These are phyloP conservation scores for Silurus meridionalis DNA, from an alignment of 2,113 vertebrate genomes.

Conservation along the genomic window DNA sequence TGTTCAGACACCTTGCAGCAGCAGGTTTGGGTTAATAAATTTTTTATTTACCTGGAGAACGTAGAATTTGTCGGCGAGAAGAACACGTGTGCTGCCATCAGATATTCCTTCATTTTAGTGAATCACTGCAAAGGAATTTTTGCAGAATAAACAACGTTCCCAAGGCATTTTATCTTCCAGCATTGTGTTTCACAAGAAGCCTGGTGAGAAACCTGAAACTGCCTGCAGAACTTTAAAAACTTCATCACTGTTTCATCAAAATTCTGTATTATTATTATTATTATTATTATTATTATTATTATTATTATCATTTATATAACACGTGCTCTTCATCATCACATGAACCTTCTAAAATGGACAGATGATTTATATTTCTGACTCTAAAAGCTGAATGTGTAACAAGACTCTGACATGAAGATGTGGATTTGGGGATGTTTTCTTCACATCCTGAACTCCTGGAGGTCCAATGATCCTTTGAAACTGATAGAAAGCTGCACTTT, in stretches of 20 bases:
- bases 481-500: slow-evolving; percentile 29
- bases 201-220: slow-evolving; percentile 24
- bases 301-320: too few relatives aligned
- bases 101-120: slow-evolving; percentile 36
- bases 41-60: not conserved
- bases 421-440: slow-evolving; percentile 32
- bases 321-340: not conserved
- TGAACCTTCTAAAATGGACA: not conserved
- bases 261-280: too few relatives aligned
- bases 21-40: not conserved
- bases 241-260: not conserved
- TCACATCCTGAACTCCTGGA: slow-evolving; percentile 38
- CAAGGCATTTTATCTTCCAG: slow-evolving; percentile 24
- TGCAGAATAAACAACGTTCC: slow-evolving; percentile 52
- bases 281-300: too few relatives aligned
- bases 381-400: slow-evolving; percentile 23
- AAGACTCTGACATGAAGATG: slow-evolving; percentile 28
- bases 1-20: slow-evolving; percentile 23
- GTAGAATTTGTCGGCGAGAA: slow-evolving; percentile 21
- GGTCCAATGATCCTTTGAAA: slow-evolving; percentile 31
- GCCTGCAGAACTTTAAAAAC: not conserved
- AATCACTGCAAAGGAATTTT: slow-evolving; percentile 53
- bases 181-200: not conserved
- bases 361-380: not conserved
- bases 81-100: slow-evolving; percentile 28